Evolutionary conservation across 2,888 invertebrate genomes (phyloP), one percentile per base, ranked within the genome.

Genomic region (Erynnis tages): DNA sequence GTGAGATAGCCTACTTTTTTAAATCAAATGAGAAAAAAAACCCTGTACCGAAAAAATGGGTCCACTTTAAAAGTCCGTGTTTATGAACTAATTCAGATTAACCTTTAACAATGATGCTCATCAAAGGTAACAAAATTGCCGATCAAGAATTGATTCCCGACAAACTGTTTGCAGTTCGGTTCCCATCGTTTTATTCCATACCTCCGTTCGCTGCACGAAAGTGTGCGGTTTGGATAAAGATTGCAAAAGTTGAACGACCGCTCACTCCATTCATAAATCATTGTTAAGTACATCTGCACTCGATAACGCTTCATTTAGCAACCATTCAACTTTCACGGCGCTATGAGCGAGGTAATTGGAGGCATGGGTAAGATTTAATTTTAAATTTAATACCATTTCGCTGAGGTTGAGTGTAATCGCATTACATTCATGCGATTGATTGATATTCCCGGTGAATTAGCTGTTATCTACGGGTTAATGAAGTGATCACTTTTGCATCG

Each of bases 241-340:
- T 43, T 43, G 49, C 34, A 34, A 23, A 49, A 43, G 49, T 50
- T 50, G 34, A 50, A 43, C 35, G 49, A 50, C 49, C 45, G 10
- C 43, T 16, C 23, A 11, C 17, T 17, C 17, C 17, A 41, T 41
- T 41, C 25, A 49, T 49, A 49, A 49, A 49, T 49, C 41, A 49
- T 49, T 41, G 41, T 34, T 49, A 41, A 49, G 49, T 49, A 49
- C 49, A 49, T 27, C 34, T 49, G 49, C 25, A 49, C 49, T 49
- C 41, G 23, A 41, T 49, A 41, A 49, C 40, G 49, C 40, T 32
- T 41, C 40, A 41, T 49, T 40, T 49, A 49, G 49, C 40, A 40
- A 34, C 32, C 32, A 49, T 49, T 49, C 32, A 49, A 49, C 23
- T 49, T 49, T 34, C 17, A 32, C 49, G 49, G 34, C 11, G 25